Evolutionary conservation across 1,140 invertebrate species (phyloP).

Genomic region (Trichoplusia ni): DNA sequence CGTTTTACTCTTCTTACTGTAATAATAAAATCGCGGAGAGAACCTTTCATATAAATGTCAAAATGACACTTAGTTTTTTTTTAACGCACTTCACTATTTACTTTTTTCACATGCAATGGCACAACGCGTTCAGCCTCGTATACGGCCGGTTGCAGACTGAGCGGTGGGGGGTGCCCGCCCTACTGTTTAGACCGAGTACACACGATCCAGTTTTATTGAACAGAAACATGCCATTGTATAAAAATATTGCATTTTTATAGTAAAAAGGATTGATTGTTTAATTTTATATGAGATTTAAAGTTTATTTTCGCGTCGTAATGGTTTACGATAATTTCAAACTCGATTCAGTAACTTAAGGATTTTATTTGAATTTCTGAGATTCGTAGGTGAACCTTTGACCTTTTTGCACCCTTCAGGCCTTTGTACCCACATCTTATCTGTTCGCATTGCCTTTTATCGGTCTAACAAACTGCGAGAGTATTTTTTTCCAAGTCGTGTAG

Average conservation of each 20-base stretch:
- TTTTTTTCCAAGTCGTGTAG: too few relatives aligned
- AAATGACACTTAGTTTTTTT: slow-evolving; percentile 19
- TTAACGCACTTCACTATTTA: slow-evolving; percentile 21
- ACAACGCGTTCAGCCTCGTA: slow-evolving; percentile 9
- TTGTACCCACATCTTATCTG: too few relatives aligned
- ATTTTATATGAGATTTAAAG: slow-evolving; percentile 12
- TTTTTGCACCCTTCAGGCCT: neutral
- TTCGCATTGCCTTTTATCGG: too few relatives aligned
- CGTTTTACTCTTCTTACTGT: neutral
- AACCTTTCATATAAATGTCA: neutral
- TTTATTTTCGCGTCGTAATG: neutral
- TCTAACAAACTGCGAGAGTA: too few relatives aligned
- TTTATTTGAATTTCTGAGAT: too few relatives aligned
- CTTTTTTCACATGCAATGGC: slow-evolving; percentile 11
- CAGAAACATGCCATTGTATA: slow-evolving; percentile 20
- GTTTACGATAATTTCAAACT: neutral
- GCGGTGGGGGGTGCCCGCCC: slow-evolving; percentile 23
- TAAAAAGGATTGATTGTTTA: slow-evolving; percentile 17
- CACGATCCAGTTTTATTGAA: slow-evolving; percentile 27
- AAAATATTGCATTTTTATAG: slow-evolving; percentile 27
- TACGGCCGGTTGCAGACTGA: slow-evolving; percentile 32
- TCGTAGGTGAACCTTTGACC: neutral
- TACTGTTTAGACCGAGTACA: slow-evolving; percentile 27
- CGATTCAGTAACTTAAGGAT: too few relatives aligned
- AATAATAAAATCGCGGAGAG: neutral